Evolutionary conservation across 53 echinoderm and acorn worm genomes (phyloP).

Genomic region (Holothuria leucospilota): DNA sequence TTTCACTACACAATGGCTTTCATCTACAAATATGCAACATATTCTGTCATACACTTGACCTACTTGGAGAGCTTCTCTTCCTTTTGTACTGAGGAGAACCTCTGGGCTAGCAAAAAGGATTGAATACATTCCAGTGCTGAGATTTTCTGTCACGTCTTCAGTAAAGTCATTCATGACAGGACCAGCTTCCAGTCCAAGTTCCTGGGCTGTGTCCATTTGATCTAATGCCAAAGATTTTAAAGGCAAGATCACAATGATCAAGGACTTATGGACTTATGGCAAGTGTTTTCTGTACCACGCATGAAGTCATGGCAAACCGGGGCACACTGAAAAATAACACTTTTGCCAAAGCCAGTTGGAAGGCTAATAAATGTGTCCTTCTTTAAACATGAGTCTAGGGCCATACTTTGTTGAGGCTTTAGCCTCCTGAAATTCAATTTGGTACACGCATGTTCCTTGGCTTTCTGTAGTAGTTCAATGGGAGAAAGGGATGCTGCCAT

Average conservation of each 20-base stretch:
- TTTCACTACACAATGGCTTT: constrained; percentile 63
- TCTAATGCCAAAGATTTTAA: constrained; percentile 46
- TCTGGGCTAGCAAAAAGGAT: constrained; percentile 66
- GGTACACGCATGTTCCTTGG: constrained; percentile 12
- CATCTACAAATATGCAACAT: constrained; percentile 66
- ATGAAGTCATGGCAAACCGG: constrained; percentile 54
- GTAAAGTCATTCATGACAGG: not conserved
- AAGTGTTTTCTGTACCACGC: too few relatives aligned
- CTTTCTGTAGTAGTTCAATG: not conserved
- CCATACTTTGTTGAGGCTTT: constrained; percentile 51
- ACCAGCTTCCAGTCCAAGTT: constrained; percentile 44
- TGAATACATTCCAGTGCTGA: constrained; percentile 12
- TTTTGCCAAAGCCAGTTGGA: constrained; percentile 69
- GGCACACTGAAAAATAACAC: constrained; percentile 60
- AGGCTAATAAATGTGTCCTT: constrained; percentile 66
- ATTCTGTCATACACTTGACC: constrained; percentile 25
- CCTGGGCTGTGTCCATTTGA: constrained; percentile 31
- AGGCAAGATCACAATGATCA: constrained; percentile 47
- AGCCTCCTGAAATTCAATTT: constrained; percentile 15
- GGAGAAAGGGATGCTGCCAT: not conserved
- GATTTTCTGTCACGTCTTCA: not conserved
- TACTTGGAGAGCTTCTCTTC: constrained; percentile 37
- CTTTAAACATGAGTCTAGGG: constrained; percentile 43
- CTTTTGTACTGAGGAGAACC: constrained; percentile 12
- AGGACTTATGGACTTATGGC: constrained; percentile 5